Evolutionary conservation across 2,797 vertebrate genomes (phyloP), one percentile per base, ranked within the genome.

Genomic region (Pelochelys cantorii): DNA sequence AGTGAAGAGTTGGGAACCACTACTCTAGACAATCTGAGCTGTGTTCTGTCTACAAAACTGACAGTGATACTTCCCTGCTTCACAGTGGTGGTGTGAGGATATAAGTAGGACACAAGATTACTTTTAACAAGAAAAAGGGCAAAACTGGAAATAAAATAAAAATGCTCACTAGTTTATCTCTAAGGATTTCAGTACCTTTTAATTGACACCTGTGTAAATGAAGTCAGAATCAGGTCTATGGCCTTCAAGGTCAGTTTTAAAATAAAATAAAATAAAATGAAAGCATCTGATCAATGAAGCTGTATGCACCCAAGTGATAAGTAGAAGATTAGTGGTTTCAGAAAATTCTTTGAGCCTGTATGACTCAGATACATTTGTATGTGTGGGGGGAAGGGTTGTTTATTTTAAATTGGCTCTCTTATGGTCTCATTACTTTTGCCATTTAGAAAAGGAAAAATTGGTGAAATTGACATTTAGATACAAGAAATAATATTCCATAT

Each of bases 351-450:
- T 85, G 92, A 91, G 55, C 65, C 91, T 83, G 78, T 79, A 3
- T 92, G 80, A 93, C 81, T 95, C 90, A 86, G 0, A 23, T 60
- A 74, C 4, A 62, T 90, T 93, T 89, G 87, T 95, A 80, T 60
- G 92, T 53, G 81, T 80, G 87, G 13, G 53, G 13, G 13, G 29
- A 27, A 27, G 27, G 27, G 92, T 93, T 92, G 84, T 84, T 93
- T 88, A 92, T 83, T 90, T 95, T 90, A 87, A 84, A 82, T 93
- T 94, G 93, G 91, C 93, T 83, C 96, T 94, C 93, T 81, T 75
- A 1, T 56, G 91, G 23, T 92, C 80, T 55, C 89, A 91, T 92
- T 81, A n/a, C 37, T 92, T 93, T 94, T 79, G 42, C 80, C 82
- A 62, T 92, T 85, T 95, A 83, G 93, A 93, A 93, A 93, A 79